A percentile compares a stretch with the other conserved stretches of the same genome.
These are phyloP conservation scores for Tetramorium parvispinum DNA, from an alignment of 1,140 invertebrate genomes.

Conservation along the genomic window DNA sequence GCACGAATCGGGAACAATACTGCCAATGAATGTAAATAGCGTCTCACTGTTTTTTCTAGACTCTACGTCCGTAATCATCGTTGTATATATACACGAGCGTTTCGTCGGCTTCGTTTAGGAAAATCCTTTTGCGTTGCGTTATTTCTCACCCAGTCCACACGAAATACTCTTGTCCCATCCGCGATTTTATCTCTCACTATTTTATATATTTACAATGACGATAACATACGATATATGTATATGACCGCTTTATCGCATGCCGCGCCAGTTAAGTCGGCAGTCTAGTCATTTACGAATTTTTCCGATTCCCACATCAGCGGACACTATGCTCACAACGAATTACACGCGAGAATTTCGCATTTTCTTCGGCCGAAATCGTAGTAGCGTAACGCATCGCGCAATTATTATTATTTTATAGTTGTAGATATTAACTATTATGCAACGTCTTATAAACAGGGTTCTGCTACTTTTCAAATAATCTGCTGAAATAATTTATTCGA, in stretches of 20 bases:
- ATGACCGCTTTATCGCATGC: constrained; percentile 54
- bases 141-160: constrained; percentile 26
- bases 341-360: background rate
- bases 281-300: constrained; percentile 71
- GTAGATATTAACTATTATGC: constrained; percentile 13
- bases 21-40: constrained; percentile 78
- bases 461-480: constrained; percentile 22
- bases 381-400: constrained; percentile 43
- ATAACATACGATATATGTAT: constrained; percentile 9
- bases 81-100: constrained; percentile 72
- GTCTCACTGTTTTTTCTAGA: constrained; percentile 74
- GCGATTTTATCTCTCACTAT: constrained; percentile 25
- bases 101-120: constrained; percentile 50
- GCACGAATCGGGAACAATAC: constrained; percentile 72
- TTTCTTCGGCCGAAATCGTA: constrained; percentile 34
- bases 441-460: constrained; percentile 15
- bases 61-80: constrained; percentile 67
- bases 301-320: constrained; percentile 48
- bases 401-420: constrained; percentile 50
- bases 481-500: background rate
- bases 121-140: constrained; percentile 48
- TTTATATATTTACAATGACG: constrained; percentile 37
- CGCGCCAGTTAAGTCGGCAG: constrained; percentile 56
- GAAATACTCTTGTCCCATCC: constrained; percentile 18
- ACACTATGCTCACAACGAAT: constrained; percentile 33